Percentiles rank a stretch among this genome's conserved stretches.
These are phyloP conservation scores for Mallotus villosus DNA, from an alignment of 2,797 vertebrate species.

Conservation along the genomic window DNA sequence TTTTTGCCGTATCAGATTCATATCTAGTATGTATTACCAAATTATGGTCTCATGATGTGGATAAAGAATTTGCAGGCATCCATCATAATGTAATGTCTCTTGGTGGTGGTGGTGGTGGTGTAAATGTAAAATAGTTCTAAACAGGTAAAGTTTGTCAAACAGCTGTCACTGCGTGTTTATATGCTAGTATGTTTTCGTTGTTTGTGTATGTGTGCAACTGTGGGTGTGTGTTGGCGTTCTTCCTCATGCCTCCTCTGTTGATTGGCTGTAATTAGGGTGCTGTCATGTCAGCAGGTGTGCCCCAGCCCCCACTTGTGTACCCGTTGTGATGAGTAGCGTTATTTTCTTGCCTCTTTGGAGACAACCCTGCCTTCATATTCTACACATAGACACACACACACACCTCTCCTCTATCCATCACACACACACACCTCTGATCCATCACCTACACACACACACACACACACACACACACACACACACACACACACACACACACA, in stretches of 20 bases:
- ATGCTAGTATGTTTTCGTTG: background rate
- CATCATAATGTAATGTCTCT: too few relatives aligned
- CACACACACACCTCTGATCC: background rate
- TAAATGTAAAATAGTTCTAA: too few relatives aligned
- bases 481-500: too few relatives aligned
- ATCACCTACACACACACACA: background rate
- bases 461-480: background rate
- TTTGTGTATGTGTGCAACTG: background rate
- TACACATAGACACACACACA: conserved; percentile 2
- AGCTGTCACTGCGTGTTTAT: conserved; percentile 8
- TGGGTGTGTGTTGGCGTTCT: background rate
- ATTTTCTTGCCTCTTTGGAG: conserved; percentile 9
- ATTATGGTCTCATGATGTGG: too few relatives aligned
- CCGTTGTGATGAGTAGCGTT: conserved; percentile 2
- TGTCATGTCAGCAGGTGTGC: conserved; percentile 5
- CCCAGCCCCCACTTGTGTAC: conserved; percentile 13
- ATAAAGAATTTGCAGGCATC: too few relatives aligned
- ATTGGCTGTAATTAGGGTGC: conserved; percentile 16
- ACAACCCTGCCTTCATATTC: background rate
- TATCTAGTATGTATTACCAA: too few relatives aligned
- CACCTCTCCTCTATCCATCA: background rate
- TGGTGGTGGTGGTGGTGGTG: too few relatives aligned
- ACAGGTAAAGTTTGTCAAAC: too few relatives aligned
- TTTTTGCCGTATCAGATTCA: too few relatives aligned
- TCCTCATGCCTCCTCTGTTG: conserved; percentile 7